Percentiles rank a stretch among this genome's conserved stretches.
Evolutionary conservation across 2,888 invertebrate species (phyloP).

Genomic region (Drosophila lacicola): DNA sequence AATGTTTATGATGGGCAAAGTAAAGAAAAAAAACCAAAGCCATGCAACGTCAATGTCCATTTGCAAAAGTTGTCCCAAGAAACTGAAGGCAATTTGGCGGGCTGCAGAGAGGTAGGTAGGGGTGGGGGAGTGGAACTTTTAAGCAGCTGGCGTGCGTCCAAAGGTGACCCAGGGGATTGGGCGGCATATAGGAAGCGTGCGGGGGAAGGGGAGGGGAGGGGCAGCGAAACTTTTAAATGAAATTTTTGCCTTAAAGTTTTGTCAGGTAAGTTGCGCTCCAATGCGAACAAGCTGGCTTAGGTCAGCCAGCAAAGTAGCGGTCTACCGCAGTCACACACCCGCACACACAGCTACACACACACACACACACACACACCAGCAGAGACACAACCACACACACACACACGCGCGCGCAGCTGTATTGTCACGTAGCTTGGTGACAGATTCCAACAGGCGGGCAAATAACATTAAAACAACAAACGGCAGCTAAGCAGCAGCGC

Average conservation of each 20-base stretch:
- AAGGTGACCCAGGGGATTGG: constrained; percentile 26
- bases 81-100: constrained; percentile 31
- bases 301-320: constrained; percentile 69
- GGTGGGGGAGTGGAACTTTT: constrained; percentile 43
- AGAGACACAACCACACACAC: constrained; percentile 6
- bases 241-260: constrained; percentile 80
- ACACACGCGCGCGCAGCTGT: constrained; percentile 44
- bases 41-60: constrained; percentile 74
- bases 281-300: constrained; percentile 62
- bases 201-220: too few relatives aligned
- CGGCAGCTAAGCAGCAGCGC: constrained; percentile 47
- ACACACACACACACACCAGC: constrained; percentile 12
- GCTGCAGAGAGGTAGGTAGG: too few relatives aligned
- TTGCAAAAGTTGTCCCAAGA: constrained; percentile 72
- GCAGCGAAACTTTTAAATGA: constrained; percentile 76
- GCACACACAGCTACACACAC: constrained; percentile 9
- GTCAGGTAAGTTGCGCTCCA: constrained; percentile 64
- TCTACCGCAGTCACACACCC: constrained; percentile 63
- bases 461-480: constrained; percentile 72
- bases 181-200: neutral
- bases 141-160: constrained; percentile 65
- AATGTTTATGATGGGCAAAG: constrained; percentile 64
- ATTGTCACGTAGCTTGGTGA: constrained; percentile 81
- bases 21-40: constrained; percentile 43
- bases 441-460: constrained; percentile 75